Conservation (phyloP, 2,113 vertebrate species). For the Psittacara wagleri region DNA sequence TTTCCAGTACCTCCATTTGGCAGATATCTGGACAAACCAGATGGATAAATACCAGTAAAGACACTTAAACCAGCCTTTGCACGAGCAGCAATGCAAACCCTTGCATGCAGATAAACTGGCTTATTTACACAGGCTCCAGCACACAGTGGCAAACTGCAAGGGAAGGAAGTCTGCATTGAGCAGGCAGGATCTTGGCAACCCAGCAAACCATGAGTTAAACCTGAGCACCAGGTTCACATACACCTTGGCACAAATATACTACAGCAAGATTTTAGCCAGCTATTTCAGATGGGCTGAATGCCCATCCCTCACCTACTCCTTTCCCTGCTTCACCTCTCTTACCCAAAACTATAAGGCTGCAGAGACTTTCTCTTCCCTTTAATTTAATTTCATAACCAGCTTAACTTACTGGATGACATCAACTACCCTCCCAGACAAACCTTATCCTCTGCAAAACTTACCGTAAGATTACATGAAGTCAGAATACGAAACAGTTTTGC, state of each 20-base stretch:
- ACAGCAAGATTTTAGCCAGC: neutral
- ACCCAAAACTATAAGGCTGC: neutral
- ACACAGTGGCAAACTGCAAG: neutral
- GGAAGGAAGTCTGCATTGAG: neutral
- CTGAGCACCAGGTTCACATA: neutral
- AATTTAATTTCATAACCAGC: neutral
- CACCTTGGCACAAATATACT: neutral
- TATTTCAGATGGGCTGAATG: neutral
- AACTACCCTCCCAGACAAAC: too few relatives aligned
- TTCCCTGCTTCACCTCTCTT: neutral
- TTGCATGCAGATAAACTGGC: neutral
- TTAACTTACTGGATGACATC: neutral
- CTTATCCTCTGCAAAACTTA: neutral
- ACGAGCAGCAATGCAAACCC: neutral
- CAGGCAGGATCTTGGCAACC: neutral
- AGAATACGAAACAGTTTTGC: neutral
- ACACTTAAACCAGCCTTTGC: neutral
- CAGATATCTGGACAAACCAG: conserved; percentile 1
- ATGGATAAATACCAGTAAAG: neutral
- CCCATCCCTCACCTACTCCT: neutral
- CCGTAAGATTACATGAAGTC: neutral
- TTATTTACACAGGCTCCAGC: neutral
- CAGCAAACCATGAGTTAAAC: neutral
- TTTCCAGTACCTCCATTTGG: neutral
- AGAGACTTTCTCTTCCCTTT: neutral